Base-by-base conservation (phyloP, 2,797 vertebrate species). In the Mus spretus region DNA sequence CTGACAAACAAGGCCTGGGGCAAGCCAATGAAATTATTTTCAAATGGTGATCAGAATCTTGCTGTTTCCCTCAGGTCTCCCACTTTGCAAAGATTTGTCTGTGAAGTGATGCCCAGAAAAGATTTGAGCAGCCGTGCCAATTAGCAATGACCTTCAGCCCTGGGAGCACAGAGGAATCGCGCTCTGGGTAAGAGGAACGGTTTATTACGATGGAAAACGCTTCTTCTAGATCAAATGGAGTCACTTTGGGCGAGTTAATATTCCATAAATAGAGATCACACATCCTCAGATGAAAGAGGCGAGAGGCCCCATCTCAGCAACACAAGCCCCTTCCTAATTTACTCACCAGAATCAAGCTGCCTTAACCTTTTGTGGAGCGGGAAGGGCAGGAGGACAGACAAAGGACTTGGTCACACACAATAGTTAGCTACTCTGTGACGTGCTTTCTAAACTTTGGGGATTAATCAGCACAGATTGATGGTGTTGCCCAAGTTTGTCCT, bases 71-170 rank as follows among this genome's bases (percentile, higher is more conserved):
- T 61, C 1, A 47, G 65, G 61, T 40, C 81, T 40, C 91, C 84
- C 55, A 28, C 81, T 96, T 97, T 91, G 93, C 34, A n/a, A 94
- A 78, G 86, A 31, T 88, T 90, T 87, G 84, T 95, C 95, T 59
- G 44, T 28, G 75, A 93, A 57, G 63, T 0, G 0, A 84, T 81
- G 53, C 81, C 74, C 53, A 20, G 88, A 67, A 78, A 93, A 77
- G 37, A 77, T 74, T 15, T 90, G 94, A 96, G 83, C 88, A 79
- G 50, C 57, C 14, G 0, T 50, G 91, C 85, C 95, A 94, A 86
- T 97, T 95, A 98, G 65, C 75, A 10, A 40, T 93, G 96, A 97
- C 96, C 95, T 96, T 97, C 75, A 89, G 63, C 44, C 74, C 78
- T 1, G 0, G 55, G 28, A 90, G n/a, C 6, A 0, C 74, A 31